Conservation (phyloP, 2,888 invertebrate species). For the Rhopalosiphum nymphaeae region DNA sequence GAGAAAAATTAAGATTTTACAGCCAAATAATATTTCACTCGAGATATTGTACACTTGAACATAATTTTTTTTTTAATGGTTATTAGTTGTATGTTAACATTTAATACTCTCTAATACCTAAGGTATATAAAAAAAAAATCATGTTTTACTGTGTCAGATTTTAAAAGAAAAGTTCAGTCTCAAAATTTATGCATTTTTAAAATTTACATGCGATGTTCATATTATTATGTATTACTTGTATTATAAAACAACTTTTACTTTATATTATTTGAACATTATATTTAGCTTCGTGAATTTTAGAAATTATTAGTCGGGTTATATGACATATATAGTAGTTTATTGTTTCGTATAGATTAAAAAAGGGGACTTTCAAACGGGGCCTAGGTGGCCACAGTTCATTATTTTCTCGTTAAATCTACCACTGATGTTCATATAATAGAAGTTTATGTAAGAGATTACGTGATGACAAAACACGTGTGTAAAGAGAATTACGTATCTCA, state of each 20-base stretch:
- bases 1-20: not conserved
- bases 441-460: not conserved
- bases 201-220: not conserved
- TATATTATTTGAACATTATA: not conserved
- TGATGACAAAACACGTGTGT: not conserved
- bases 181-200: not conserved
- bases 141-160: not conserved
- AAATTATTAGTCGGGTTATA: not conserved
- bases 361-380: not conserved
- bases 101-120: not conserved
- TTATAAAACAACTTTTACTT: not conserved
- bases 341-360: not conserved
- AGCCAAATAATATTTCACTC: not conserved
- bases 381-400: not conserved
- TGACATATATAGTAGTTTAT: not conserved
- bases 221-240: not conserved
- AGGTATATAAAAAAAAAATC: not conserved
- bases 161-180: no score
- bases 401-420: not conserved
- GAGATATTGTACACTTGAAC: not conserved
- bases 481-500: not conserved
- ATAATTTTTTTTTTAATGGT: not conserved
- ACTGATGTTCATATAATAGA: not conserved
- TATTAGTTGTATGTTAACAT: not conserved
- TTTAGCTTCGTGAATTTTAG: not conserved